Conservation (phyloP, 2,888 invertebrate genomes). For the Anthophora plumipes region DNA sequence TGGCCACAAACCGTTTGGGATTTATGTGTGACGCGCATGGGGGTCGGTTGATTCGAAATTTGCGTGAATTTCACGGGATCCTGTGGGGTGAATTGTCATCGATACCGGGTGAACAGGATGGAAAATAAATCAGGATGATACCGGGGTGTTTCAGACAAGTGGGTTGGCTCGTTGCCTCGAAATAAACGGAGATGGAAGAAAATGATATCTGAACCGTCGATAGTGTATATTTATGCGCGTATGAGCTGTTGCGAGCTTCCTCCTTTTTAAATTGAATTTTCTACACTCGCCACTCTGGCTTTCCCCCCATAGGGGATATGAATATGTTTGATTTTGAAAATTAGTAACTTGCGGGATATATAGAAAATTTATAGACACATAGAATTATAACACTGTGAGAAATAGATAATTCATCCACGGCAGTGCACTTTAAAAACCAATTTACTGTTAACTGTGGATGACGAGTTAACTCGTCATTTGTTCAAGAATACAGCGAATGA, state of each 20-base stretch:
- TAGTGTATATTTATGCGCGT: neutral
- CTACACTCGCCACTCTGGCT: neutral
- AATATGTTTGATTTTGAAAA: neutral
- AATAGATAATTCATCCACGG: too few relatives aligned
- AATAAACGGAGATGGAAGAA: neutral
- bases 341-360: neutral
- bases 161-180: slow-evolving; percentile 13
- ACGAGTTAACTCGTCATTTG: too few relatives aligned
- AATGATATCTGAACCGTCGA: neutral
- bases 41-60: slow-evolving; percentile 33
- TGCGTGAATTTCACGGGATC: slow-evolving; percentile 6
- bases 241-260: neutral
- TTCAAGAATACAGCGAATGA: too few relatives aligned
- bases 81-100: slow-evolving; percentile 21
- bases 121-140: slow-evolving; percentile 30
- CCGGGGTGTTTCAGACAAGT: slow-evolving; percentile 2
- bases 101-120: slow-evolving; percentile 2
- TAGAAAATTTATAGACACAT: too few relatives aligned
- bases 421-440: too few relatives aligned
- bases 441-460: too few relatives aligned
- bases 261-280: neutral
- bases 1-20: slow-evolving; percentile 15
- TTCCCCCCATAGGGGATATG: too few relatives aligned
- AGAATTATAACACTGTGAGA: too few relatives aligned
- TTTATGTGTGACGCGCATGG: slow-evolving; percentile 10